Conservation (phyloP, 2,113 vertebrate species). For the Puntigrus tetrazona region DNA sequence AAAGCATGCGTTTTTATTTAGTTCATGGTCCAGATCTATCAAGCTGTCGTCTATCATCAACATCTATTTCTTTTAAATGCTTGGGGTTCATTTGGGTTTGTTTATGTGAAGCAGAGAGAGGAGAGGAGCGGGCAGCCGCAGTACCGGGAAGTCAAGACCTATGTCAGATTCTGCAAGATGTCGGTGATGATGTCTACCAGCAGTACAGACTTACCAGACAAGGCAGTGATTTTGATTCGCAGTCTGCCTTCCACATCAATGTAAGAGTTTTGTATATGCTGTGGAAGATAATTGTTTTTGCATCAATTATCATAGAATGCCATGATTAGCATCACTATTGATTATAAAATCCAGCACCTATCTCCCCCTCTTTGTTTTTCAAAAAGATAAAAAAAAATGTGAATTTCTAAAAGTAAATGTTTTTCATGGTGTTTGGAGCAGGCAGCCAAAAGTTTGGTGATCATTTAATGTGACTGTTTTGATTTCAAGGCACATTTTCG, state of each 20-base stretch:
- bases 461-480: too few relatives aligned
- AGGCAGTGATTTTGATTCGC: slow-evolving; percentile 89
- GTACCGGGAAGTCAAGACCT: slow-evolving; percentile 84
- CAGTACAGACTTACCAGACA: slow-evolving; percentile 90
- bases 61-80: not conserved
- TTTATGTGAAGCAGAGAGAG: slow-evolving; percentile 77
- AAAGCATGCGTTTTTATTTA: slow-evolving; percentile 13
- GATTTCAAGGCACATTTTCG: too few relatives aligned
- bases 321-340: not conserved
- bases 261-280: slow-evolving; percentile 70
- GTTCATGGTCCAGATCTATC: not conserved
- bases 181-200: slow-evolving; percentile 92
- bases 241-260: slow-evolving; percentile 88
- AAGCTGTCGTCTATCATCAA: not conserved
- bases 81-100: not conserved
- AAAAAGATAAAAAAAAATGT: too few relatives aligned
- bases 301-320: not conserved
- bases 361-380: too few relatives aligned
- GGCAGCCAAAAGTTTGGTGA: too few relatives aligned
- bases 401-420: too few relatives aligned
- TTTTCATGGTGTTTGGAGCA: too few relatives aligned
- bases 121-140: slow-evolving; percentile 77
- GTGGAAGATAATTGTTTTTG: not conserved
- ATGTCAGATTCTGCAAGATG: slow-evolving; percentile 89
- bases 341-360: not conserved